These are phyloP conservation scores for Crenuchus spilurus DNA, from an alignment of 2,797 vertebrate species.

Conservation along the genomic window DNA sequence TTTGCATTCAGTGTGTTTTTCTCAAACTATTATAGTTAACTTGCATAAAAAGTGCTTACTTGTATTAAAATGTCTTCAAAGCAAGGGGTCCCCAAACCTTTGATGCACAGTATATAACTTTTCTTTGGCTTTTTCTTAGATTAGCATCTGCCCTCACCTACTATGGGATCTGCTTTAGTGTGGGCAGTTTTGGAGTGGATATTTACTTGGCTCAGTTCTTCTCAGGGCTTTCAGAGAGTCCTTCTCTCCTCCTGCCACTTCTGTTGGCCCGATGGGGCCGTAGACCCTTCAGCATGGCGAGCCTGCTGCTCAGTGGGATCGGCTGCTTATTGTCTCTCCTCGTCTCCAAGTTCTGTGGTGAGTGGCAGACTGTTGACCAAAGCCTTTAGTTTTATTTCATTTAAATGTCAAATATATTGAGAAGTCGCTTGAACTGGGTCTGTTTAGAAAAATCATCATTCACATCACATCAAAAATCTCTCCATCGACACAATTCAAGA, in stretches of 20 bases:
- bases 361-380: no score
- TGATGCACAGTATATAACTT: no score
- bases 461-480: no score
- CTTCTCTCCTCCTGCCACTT: constrained; percentile 71
- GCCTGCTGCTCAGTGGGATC: constrained; percentile 71
- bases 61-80: background rate
- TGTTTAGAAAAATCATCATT: no score
- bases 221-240: constrained; percentile 75
- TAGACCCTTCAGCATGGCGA: constrained; percentile 68
- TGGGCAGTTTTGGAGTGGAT: constrained; percentile 73
- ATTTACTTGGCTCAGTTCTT: constrained; percentile 77
- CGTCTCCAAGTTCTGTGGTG: constrained; percentile 68
- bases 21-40: no score
- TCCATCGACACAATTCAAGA: no score
- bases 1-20: background rate
- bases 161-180: constrained; percentile 77
- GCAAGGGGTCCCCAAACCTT: no score
- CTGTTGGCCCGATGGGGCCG: constrained; percentile 67
- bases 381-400: no score
- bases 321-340: constrained; percentile 73
- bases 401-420: no score
- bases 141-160: constrained; percentile 69
- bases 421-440: no score
- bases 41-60: no score
- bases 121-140: constrained; percentile 48